Base-by-base conservation (phyloP, 2,888 invertebrate genomes). In the Eueremaeus valkanovi region DNA sequence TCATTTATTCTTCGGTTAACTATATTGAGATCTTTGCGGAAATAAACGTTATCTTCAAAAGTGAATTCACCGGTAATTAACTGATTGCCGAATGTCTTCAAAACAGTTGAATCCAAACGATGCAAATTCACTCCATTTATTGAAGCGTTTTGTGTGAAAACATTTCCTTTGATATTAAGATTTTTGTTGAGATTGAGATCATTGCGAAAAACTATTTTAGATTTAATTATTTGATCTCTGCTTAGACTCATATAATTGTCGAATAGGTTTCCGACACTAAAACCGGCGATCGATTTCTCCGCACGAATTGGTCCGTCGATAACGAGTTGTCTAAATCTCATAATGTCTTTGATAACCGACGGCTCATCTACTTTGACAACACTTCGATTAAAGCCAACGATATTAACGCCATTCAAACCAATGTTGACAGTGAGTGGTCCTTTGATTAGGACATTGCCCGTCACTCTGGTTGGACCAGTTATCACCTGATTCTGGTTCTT, bases 171-270 rank as follows among this genome's bases (percentile, higher is more conserved):
- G 13, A 78, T 68, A 13, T 6, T 16, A 27, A 77, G 13, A 3
- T 70, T 70, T 21, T 29, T 49, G 3, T 72, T 42, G 27, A 72
- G 11, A 40, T 42, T 72, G 3, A 49, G 24, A 21, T 49, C 40
- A 72, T 68, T 33, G 13, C 68, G 68, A 45, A 78, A 78, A 24
- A 70, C n/a, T 36, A 76, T 61, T 61, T 18, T n/a, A 1, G 63
- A 72, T 3, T 78, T 70, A n/a, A n/a, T n/a, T n/a, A n/a, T n/a
- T n/a, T n/a, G n/a, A n/a, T n/a, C n/a, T 13, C 73, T 55, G 9
- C 76, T 76, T 40, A 76, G 31, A 27, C 78, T 78, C 76, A 78
- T 75, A 55, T 78, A 78, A 24, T 66, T 76, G 29, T 72, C 21
- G 51, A 61, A 24, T 8, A 78, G 63, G 0, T 63, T 11, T 3